Base-by-base conservation (phyloP, 1,140 invertebrate species). In the Colletes gigas region DNA sequence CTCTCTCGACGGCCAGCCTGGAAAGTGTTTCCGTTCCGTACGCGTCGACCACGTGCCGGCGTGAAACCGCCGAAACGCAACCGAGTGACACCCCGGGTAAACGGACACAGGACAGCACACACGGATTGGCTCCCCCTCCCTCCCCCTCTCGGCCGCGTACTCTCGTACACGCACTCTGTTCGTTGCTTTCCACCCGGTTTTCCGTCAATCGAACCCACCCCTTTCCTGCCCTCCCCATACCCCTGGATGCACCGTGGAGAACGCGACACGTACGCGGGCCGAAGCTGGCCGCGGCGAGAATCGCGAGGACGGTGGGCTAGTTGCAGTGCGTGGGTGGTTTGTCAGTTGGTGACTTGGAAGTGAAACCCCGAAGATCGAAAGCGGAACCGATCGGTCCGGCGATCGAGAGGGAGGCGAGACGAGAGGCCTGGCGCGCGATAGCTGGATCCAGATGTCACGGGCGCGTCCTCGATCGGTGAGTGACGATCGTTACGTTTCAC, bases 41-140 rank as follows among this genome's bases (percentile, higher is more conserved):
- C 89, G 83, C 81, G 82, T 8, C 5, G 60, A 88, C 91, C 91
- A 91, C 91, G 91, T 91, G 91, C 85, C 86, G 85, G 78, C 83
- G 54, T 4, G 30, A 54, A 60, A 47, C 71, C 66, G 75, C 75
- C 70, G 75, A 19, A 71, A 57, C 81, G 71, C 62, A 74, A 72
- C 62, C 50, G 68, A 50, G 50, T 50, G 50, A 65, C 47, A 73
- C 30, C 30, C 30, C 12, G 9, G n/a, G 57, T 6, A n/a, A 59
- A n/a, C 57, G 57, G n/a, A 3, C 14, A 44, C 14, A 44, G 9
- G 39, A 55, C 54, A 19, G 14, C 39, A 17, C 39, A 9, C 44
- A 17, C 21, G 9, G 44, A 15, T 44, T 65, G 62, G 55, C 63
- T 57, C 12, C 74, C 5, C 44, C 44, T n/a, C n/a, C n/a, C n/a